A percentile compares a stretch with the other conserved stretches of the same genome.
These are phyloP conservation scores for Hydropotes inermis DNA, from an alignment of 2,113 vertebrate species.

Conservation along the genomic window DNA sequence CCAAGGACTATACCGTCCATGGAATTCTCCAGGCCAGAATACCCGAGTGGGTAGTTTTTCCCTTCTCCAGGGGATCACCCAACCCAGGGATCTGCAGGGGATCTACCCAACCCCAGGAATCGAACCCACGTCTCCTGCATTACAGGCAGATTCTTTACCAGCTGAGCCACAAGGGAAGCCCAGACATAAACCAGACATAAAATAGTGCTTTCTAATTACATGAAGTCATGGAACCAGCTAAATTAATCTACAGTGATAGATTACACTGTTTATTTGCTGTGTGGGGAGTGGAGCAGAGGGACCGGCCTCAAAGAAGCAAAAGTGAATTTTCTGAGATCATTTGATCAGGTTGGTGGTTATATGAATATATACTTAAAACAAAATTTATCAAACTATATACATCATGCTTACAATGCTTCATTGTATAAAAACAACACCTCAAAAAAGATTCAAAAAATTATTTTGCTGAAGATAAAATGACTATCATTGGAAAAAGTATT, in stretches of 20 bases:
- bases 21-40: background rate
- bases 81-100: background rate
- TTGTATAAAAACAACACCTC: background rate
- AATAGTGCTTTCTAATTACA: background rate
- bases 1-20: background rate
- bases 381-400: background rate
- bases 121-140: background rate
- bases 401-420: background rate
- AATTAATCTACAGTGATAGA: background rate
- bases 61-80: background rate
- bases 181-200: background rate
- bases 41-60: background rate
- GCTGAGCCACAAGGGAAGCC: background rate
- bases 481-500: background rate
- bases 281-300: fast-evolving
- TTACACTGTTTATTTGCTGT: background rate
- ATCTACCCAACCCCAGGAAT: background rate
- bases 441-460: background rate
- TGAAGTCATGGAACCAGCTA: background rate
- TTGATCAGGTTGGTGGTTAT: background rate
- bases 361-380: background rate
- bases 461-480: background rate
- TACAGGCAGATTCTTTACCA: background rate
- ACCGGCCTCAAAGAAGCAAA: background rate
- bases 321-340: background rate